Percentiles rank a stretch among this genome's conserved stretches.
These are phyloP conservation scores for Apamea epomidion DNA, from an alignment of 2,888 invertebrate genomes.

Conservation along the genomic window DNA sequence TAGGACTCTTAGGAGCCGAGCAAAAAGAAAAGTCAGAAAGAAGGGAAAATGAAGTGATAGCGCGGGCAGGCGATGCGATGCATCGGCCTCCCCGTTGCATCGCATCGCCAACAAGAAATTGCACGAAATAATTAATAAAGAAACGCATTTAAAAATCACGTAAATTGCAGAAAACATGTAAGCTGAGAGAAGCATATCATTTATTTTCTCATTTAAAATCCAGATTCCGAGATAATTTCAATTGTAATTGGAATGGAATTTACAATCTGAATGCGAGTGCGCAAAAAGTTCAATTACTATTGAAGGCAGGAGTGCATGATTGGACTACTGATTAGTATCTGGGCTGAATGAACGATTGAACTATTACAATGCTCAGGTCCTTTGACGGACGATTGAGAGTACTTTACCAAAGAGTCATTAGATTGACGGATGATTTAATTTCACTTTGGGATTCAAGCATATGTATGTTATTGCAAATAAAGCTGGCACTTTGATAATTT, in stretches of 20 bases:
- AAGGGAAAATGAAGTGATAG: no score
- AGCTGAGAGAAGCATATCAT: conserved; percentile 16
- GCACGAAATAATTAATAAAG: neutral
- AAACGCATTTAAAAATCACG: neutral
- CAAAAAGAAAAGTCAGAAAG: no score
- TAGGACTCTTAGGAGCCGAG: no score
- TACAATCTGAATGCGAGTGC: conserved; percentile 35
- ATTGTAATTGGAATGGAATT: conserved; percentile 53
- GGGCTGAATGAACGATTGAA: conserved; percentile 17
- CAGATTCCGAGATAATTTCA: conserved; percentile 27
- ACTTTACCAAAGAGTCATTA: neutral
- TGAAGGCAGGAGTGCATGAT: conserved; percentile 26
- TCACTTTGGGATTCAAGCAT: neutral
- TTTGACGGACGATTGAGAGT: conserved; percentile 2
- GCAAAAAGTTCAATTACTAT: conserved; percentile 49
- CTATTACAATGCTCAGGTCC: conserved; percentile 3
- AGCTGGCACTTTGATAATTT: no score
- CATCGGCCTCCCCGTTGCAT: no score
- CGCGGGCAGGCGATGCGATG: no score
- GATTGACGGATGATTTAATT: neutral
- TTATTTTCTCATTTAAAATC: conserved; percentile 42
- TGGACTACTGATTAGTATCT: conserved; percentile 29
- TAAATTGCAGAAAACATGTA: conserved; percentile 19
- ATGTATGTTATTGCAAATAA: neutral
- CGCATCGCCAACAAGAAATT: no score